A percentile compares a stretch with the other conserved stretches of the same genome.
These are phyloP conservation scores for Myopa tessellatipennis DNA, from an alignment of 2,888 invertebrate species.

Conservation along the genomic window DNA sequence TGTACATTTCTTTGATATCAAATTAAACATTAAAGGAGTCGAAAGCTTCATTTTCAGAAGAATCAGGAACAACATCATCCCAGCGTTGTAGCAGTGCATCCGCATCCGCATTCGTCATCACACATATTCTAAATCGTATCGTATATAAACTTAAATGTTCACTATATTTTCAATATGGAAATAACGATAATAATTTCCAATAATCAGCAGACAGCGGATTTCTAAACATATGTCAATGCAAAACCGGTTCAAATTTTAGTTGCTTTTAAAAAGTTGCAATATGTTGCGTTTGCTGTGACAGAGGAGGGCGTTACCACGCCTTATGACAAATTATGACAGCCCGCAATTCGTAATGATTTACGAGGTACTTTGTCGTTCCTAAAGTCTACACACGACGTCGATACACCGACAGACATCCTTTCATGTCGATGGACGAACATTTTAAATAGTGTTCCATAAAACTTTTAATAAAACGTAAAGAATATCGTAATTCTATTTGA, in stretches of 20 bases:
- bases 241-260: slow-evolving; percentile 46
- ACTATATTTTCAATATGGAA: not conserved
- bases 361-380: slow-evolving; percentile 40
- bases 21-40: no score
- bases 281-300: slow-evolving; percentile 43
- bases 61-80: no score
- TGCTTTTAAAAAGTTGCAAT: slow-evolving; percentile 33
- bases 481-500: not conserved
- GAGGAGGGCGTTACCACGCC: slow-evolving; percentile 60
- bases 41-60: no score
- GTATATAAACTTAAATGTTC: no score
- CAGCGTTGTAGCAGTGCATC: no score
- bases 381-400: slow-evolving; percentile 25
- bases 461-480: slow-evolving; percentile 31
- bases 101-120: no score
- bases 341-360: slow-evolving; percentile 60
- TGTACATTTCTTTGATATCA: no score
- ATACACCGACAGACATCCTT: not conserved
- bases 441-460: not conserved
- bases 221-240: slow-evolving; percentile 59
- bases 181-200: not conserved
- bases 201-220: slow-evolving; percentile 22
- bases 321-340: slow-evolving; percentile 66
- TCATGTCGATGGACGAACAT: not conserved
- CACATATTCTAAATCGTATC: no score